Percentiles rank a stretch among this genome's conserved stretches.
phyloP scores from a whole-genome alignment of 2,113 vertebrate genomes.

The Paedocypris sp. region DNA sequence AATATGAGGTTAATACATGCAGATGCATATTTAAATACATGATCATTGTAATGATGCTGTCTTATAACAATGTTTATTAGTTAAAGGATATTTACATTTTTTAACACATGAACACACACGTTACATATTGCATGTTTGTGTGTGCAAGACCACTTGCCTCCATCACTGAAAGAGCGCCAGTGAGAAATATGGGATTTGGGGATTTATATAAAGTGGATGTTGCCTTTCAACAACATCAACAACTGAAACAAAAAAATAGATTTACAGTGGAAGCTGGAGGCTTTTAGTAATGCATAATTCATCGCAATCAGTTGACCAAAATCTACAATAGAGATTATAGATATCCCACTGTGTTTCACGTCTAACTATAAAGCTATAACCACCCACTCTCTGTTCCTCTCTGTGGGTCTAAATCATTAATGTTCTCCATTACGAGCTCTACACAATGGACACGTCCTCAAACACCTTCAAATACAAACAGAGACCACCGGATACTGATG shows the following conservation, averaged over 20 bases:
- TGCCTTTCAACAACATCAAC: conserved; percentile 30
- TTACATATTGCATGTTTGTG: not conserved
- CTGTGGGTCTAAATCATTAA: conserved; percentile 32
- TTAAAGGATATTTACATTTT: no score
- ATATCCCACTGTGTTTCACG: conserved; percentile 20
- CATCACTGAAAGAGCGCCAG: not conserved
- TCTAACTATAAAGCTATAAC: conserved; percentile 33
- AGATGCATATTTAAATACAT: no score
- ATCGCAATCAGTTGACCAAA: conserved; percentile 37
- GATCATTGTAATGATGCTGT: no score
- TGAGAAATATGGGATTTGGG: conserved; percentile 2
- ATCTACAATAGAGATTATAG: conserved; percentile 37
- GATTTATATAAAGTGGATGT: conserved; percentile 2
- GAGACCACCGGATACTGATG: conserved; percentile 24
- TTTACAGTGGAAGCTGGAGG: conserved; percentile 18
- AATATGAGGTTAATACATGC: no score
- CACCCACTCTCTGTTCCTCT: conserved; percentile 20
- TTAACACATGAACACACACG: no score
- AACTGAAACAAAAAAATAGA: conserved; percentile 15
- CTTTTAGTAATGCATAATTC: conserved; percentile 42
- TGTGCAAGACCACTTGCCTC: not conserved
- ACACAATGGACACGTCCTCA: conserved; percentile 35
- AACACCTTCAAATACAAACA: conserved; percentile 35
- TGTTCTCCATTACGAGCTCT: conserved; percentile 25
- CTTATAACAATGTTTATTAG: no score